Percentiles rank a stretch among this genome's conserved stretches.
These are phyloP conservation scores for Phaethornis superciliosus DNA, from an alignment of 2,113 vertebrate genomes.

Conservation along the genomic window DNA sequence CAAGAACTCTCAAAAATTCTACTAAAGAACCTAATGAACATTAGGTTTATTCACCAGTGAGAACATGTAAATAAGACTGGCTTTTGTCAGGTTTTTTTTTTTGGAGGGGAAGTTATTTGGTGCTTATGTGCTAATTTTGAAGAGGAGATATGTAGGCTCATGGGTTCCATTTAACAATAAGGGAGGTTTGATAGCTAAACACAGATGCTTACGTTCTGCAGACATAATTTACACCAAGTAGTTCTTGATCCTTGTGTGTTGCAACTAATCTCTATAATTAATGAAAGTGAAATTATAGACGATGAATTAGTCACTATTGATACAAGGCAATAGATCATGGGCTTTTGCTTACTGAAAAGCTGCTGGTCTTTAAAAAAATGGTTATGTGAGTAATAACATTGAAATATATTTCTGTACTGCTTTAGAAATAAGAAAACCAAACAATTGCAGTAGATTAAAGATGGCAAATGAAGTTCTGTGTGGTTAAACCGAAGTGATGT, in stretches of 20 bases:
- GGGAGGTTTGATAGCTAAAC: background rate
- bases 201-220: background rate
- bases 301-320: slow-evolving; percentile 1
- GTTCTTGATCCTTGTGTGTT: background rate
- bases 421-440: background rate
- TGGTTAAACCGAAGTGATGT: slow-evolving; percentile 36
- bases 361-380: background rate
- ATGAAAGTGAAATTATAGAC: slow-evolving; percentile 26
- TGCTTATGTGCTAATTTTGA: background rate
- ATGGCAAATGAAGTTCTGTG: slow-evolving; percentile 43
- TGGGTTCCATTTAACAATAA: background rate
- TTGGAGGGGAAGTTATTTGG: rapidly evolving
- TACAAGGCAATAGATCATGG: background rate
- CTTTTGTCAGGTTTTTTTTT: background rate
- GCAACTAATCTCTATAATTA: background rate
- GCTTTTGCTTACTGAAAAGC: background rate
- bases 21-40: background rate
- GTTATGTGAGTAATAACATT: background rate
- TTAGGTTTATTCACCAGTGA: background rate
- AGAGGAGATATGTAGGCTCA: background rate
- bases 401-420: background rate
- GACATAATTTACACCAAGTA: background rate
- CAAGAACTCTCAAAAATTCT: background rate
- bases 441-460: slow-evolving; percentile 23
- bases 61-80: background rate